Evolutionary conservation across 2,797 vertebrate species (phyloP).

Genomic region (Todus mexicanus): DNA sequence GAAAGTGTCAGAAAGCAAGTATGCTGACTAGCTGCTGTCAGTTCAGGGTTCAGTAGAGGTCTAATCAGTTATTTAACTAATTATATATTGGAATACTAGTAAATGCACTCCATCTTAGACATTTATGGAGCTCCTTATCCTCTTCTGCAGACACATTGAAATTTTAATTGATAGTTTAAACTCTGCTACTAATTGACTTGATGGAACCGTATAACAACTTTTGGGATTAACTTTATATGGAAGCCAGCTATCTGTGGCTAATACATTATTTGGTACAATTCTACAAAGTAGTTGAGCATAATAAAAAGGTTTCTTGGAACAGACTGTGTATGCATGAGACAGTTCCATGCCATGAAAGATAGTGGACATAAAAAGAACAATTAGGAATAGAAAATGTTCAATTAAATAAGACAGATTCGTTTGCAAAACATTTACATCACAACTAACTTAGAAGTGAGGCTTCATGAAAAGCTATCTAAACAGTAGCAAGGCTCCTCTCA

Average conservation of each 20-base stretch:
- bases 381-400: background rate
- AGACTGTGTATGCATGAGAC: fast-evolving
- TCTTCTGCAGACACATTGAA: background rate
- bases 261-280: background rate
- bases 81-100: background rate
- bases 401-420: background rate
- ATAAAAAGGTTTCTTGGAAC: background rate
- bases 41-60: background rate
- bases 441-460: background rate
- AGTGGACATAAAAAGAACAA: background rate
- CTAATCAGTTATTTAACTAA: background rate
- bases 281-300: background rate
- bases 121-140: background rate
- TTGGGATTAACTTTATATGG: background rate
- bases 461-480: background rate
- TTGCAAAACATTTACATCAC: background rate
- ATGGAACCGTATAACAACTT: background rate
- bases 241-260: background rate
- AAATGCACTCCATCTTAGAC: background rate
- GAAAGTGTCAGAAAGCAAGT: background rate
- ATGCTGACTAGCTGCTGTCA: background rate
- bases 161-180: background rate
- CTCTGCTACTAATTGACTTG: background rate
- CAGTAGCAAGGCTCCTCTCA: background rate
- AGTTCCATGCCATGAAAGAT: background rate